Base-by-base conservation (phyloP, 2,113 vertebrate genomes). In the Sinocyclocheilus rhinocerous region DNA sequence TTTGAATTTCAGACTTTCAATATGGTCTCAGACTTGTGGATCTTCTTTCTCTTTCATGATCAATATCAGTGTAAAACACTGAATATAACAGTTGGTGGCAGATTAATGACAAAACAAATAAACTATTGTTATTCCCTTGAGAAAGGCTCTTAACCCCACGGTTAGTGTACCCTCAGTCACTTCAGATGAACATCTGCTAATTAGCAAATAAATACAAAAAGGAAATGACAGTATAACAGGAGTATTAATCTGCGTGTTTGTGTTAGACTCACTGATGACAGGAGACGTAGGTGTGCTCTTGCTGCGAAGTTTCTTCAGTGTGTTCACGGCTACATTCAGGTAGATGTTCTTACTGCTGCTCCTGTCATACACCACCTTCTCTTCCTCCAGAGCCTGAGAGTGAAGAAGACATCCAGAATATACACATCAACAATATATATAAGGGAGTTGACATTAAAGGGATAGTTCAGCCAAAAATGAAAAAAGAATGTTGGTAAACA, bases 341-440 rank as follows among this genome's bases (percentile, higher is more conserved):
- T 99, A 99, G 91, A 99, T 97, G 94, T 96, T 99, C 90, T 97
- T 97, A 61, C 96, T 98, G 95, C 94, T 97, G 87, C 98, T 99
- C 39, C 98, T 96, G 1, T 97, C 96, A 0, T 98, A 98, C 59
- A 97, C 98, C 89, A 95, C 92, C 92, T 96, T 98, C 95, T 99
- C 98, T 89, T 99, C 97, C 0, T 94, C 95, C 72, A 99, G 95
- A 2, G 95, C 98, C 98, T 99, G 92, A 16, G 45, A 65, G 33
- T 10, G 36, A 5, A 75, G 7, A 75, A 72, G 4, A 22, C 85
- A 76, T 33, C 10, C 4, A 45, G 77, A 86, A 33, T 9, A 65
- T 22, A 39, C 65, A 18, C 16, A 76, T 29, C 20, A 57, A 65
- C 10, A 11, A 42, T 22, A 75, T 6, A 18, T 55, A 39, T 33